Base-by-base conservation (phyloP, 2,797 vertebrate species). In the Prionace glauca region DNA sequence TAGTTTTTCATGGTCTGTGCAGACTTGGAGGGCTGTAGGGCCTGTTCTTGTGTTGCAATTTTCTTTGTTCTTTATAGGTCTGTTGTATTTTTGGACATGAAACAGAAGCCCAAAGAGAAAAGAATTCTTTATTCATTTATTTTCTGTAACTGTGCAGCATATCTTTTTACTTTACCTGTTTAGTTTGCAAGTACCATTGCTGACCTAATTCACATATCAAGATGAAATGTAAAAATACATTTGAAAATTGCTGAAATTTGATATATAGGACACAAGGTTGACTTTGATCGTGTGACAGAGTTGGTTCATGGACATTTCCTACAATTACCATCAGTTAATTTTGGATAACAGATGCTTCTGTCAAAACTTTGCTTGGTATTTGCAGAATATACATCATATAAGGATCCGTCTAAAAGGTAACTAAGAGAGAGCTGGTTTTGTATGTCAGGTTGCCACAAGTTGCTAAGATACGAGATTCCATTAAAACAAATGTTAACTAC, bases 351-450 rank as follows among this genome's bases (percentile, higher is more conserved):
- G 36, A 84, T 56, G 45, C 45, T 87, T 24, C 41, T 87, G 45
- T 87, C 84, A 50, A 87, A 87, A 56, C 41, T 84, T 81, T 86
- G 45, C 84, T 22, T 86, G 84, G 84, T 45, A 87, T 87, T 56
- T 87, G 45, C 41, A 56, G 84, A 87, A 87, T 3, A 87, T 24
- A 18, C 41, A 22, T 81, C 77, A 81, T 41, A 41, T 86, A 45
- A 50, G 84, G 45, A 87, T 56, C 84, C 50, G 24, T 87, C 45
- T 87, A 87, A 87, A 50, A 84, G 36, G 24, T 45, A 87, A 36
- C n/a, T 24, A 81, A 26, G 24, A 87, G 41, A 81, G 77, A 81
- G 45, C 24, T 87, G 56, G 45, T 41, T 87, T 50, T 87, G 45
- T 22, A 26, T 86, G 84, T 29, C 84, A 87, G 45, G 41, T 84